Evolutionary conservation across 2,888 invertebrate species (phyloP).

Genomic region (Deroplatys truncata): DNA sequence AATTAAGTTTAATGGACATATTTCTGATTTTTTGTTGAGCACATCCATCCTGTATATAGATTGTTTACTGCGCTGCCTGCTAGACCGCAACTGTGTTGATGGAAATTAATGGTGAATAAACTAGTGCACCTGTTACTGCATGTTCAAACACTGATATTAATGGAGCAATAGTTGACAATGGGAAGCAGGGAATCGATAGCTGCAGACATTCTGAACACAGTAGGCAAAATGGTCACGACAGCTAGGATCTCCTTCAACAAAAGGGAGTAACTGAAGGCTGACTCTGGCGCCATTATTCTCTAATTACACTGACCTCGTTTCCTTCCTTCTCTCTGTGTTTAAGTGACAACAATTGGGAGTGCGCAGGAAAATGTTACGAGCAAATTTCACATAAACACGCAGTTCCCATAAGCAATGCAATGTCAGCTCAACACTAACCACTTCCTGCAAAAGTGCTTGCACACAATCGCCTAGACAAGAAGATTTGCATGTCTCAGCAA

Average conservation of each 20-base stretch:
- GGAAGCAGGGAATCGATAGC: background rate
- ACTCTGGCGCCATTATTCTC: background rate
- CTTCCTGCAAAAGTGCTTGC: background rate
- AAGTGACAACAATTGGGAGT: background rate
- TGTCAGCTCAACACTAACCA: background rate
- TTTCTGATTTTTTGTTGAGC: too few species aligned
- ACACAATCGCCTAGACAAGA: too few species aligned
- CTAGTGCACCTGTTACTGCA: background rate
- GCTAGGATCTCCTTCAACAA: background rate
- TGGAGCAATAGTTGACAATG: background rate
- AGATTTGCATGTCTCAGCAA: too few species aligned
- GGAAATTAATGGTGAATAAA: background rate
- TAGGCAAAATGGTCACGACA: background rate
- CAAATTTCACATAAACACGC: background rate
- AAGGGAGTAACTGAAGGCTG: background rate
- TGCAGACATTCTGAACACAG: background rate
- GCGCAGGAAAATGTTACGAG: background rate
- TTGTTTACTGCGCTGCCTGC: too few species aligned
- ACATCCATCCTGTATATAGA: too few species aligned
- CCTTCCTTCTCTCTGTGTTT: background rate
- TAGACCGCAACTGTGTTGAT: too few species aligned
- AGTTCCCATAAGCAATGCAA: background rate
- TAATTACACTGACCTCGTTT: background rate
- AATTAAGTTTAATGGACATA: too few species aligned
- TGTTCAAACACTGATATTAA: background rate